These are phyloP conservation scores for Microtus oregoni DNA, from an alignment of 2,113 vertebrate species.

Conservation along the genomic window DNA sequence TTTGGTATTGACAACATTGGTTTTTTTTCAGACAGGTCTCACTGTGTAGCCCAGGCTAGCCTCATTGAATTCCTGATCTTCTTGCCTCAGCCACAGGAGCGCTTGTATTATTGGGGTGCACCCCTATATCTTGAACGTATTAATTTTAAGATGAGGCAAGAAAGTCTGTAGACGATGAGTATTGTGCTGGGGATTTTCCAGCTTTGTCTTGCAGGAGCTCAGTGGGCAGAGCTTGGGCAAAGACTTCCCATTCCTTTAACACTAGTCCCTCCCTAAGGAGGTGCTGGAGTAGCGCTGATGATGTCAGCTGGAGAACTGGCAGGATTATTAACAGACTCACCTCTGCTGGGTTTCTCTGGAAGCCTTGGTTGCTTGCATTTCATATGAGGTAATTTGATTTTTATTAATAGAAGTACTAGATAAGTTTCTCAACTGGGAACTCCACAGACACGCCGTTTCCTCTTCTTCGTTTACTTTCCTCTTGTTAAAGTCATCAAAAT, in stretches of 20 bases:
- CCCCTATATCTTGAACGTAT: no score
- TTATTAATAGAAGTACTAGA: conserved; percentile 88
- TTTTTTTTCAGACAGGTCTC: neutral
- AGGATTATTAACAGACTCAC: conserved; percentile 79
- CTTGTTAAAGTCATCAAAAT: conserved; percentile 92
- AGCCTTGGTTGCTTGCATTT: conserved; percentile 83
- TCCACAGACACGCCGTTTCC: conserved; percentile 83
- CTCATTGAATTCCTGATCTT: neutral
- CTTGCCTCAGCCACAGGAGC: neutral
- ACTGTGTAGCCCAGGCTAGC: neutral
- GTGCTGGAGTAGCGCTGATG: conserved; percentile 45
- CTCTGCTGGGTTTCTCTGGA: conserved; percentile 78
- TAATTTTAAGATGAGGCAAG: neutral
- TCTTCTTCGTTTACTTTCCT: conserved; percentile 88
- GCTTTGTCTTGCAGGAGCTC: neutral
- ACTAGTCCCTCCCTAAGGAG: conserved; percentile 62
- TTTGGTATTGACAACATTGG: neutral
- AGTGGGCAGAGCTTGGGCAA: conserved; percentile 50
- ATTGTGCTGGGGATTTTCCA: neutral
- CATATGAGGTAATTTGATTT: conserved; percentile 88
- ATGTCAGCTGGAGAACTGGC: conserved; percentile 60
- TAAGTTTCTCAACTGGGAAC: conserved; percentile 85
- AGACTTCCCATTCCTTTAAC: neutral
- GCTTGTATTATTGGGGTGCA: neutral
- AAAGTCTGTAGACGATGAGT: neutral